These are phyloP conservation scores for Triplophysa dalaica DNA, from an alignment of 2,113 vertebrate genomes.

Conservation along the genomic window DNA sequence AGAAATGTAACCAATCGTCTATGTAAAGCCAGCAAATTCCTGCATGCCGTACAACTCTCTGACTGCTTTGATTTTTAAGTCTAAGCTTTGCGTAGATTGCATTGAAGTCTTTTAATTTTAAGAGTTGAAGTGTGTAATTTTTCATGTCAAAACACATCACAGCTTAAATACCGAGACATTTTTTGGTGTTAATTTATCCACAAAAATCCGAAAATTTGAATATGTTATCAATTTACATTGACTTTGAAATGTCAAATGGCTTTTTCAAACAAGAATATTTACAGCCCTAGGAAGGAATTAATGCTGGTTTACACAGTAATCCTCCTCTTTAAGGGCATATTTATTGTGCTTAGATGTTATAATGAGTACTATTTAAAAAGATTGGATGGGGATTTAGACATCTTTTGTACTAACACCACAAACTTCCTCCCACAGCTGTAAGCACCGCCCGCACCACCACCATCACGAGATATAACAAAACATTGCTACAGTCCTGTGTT, in stretches of 20 bases:
- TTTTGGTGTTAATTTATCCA: no score
- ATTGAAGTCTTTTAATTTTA: no score
- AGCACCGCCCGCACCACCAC: constrained; percentile 26
- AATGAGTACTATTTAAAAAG: background rate
- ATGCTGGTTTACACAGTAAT: background rate
- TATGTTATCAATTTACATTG: no score
- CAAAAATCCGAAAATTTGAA: no score
- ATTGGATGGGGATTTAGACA: background rate
- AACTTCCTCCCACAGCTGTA: background rate
- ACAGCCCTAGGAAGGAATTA: background rate
- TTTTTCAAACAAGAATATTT: no score
- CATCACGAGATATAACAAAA: constrained; percentile 39
- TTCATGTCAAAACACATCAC: no score
- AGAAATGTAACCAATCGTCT: background rate
- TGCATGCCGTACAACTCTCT: background rate
- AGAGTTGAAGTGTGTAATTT: no score
- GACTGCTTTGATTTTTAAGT: no score
- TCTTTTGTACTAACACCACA: constrained; percentile 9
- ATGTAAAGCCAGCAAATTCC: background rate
- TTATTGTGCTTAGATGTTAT: background rate
- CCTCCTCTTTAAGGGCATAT: background rate
- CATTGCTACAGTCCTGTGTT: constrained; percentile 53
- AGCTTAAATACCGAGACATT: no score
- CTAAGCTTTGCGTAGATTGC: no score
- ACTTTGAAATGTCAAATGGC: background rate